phyloP scores from a whole-genome alignment of 2,797 vertebrate species.

The Eulemur mongoz region DNA sequence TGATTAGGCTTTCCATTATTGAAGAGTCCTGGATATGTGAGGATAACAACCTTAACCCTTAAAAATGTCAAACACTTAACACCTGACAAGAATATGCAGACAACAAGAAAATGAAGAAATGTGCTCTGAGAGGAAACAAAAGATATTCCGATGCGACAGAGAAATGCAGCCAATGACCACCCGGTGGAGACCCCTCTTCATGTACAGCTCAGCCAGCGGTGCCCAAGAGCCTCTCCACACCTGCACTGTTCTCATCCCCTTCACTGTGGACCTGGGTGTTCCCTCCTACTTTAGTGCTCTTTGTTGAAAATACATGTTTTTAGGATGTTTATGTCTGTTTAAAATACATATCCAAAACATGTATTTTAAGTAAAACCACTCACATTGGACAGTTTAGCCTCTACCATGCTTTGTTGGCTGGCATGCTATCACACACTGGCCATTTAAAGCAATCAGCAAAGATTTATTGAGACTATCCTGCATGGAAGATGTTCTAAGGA shows the following conservation, averaged over 20 bases:
- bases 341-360: not conserved
- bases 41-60: not conserved
- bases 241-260: not conserved
- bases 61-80: not conserved
- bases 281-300: not conserved
- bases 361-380: not conserved
- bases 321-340: not conserved
- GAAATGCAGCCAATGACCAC: not conserved
- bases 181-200: not conserved
- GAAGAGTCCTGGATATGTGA: not conserved
- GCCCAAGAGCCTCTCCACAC: not conserved
- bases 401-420: not conserved
- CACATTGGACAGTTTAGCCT: not conserved
- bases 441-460: not conserved
- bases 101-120: not conserved
- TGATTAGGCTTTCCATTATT: not conserved
- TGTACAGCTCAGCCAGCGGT: accelerated
- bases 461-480: not conserved
- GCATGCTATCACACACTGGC: not conserved
- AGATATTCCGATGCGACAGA: not conserved
- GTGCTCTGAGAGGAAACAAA: not conserved
- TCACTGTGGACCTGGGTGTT: not conserved
- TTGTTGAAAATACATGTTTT: slow-evolving; percentile 8
- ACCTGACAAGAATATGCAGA: not conserved
- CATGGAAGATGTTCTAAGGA: not conserved